Base-by-base conservation (phyloP, 2,888 invertebrate species). In the Blastobasis lacticolella region DNA sequence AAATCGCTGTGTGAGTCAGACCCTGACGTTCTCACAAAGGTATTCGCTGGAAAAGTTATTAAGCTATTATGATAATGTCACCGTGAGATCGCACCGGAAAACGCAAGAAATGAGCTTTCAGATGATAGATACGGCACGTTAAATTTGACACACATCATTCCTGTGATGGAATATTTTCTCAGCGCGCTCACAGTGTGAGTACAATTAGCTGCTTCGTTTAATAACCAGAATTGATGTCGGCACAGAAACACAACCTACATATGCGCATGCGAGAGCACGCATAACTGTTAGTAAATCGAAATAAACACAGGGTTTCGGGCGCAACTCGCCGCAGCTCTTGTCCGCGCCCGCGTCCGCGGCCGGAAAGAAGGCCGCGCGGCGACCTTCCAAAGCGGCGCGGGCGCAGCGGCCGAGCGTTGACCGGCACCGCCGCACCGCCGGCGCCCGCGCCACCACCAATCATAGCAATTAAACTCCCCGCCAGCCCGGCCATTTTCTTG, bases 211-310 rank as follows among this genome's bases (percentile, higher is more conserved):
- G 62, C 71, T 75, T 76, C 69, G 75, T 73, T 66, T 73, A 69
- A 74, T 71, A 73, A 71, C 71, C 69, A 73, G 73, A 77, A 78
- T 79, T 74, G 67, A 72, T 63, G 75, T 75, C 78, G 86, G 71
- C 86, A 79, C 76, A 83, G 81, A 86, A 80, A 85, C 73, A 65
- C 79, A 82, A 78, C 83, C 87, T 78, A 84, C 84, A 80, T 85
- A 66, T 68, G 67, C 66, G 75, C 83, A 84, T 80, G 79, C 81
- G 82, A 84, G 82, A 85, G 81, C 73, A 75, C 73, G 78, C 70
- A 77, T 84, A 84, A 84, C 84, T 83, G 84, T 86, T 72, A 73
- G 78, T 71, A 74, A 75, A 78, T 80, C 70, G 79, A 71, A 77
- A 78, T 83, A 84, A 84, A 80, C 76, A 81, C 76, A 80, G 81